Evolutionary conservation across 2,113 vertebrate species (phyloP).

Genomic region (Labeo catla): DNA sequence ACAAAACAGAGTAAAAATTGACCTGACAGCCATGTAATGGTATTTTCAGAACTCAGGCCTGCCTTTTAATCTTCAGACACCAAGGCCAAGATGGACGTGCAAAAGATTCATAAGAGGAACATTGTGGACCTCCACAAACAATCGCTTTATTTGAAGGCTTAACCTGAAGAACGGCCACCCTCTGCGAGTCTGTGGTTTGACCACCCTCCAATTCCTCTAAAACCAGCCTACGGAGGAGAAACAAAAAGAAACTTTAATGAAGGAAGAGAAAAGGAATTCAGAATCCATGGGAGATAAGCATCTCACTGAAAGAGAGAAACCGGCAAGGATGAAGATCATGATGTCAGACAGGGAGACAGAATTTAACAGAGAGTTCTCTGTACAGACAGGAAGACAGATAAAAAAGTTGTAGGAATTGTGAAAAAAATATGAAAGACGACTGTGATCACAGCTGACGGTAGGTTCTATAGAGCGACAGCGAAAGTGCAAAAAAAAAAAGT

Average conservation of each 20-base stretch:
- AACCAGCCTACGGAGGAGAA: conserved; percentile 24
- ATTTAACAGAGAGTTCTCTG: conserved; percentile 1
- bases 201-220: not conserved
- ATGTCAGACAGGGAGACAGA: not conserved
- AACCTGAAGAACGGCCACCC: conserved; percentile 48
- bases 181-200: conserved; percentile 39
- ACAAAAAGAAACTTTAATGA: conserved; percentile 53
- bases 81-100: conserved; percentile 23
- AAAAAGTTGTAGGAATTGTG: not conserved
- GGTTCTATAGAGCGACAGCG: not conserved
- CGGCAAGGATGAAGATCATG: not conserved
- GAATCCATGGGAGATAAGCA: conserved; percentile 24
- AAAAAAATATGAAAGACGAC: not conserved
- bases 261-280: conserved; percentile 18
- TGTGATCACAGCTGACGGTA: conserved; percentile 11
- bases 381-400: not conserved
- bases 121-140: conserved; percentile 34
- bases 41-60: conserved; percentile 20
- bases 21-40: conserved; percentile 47
- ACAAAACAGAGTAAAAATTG: conserved; percentile 38
- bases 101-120: conserved; percentile 47
- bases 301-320: conserved; percentile 7
- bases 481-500: conserved; percentile 20
- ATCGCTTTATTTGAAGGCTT: conserved; percentile 29
- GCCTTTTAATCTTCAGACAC: conserved; percentile 26